Evolutionary conservation across 2,797 vertebrate genomes (phyloP).

Genomic region (Galaxias olidus): DNA sequence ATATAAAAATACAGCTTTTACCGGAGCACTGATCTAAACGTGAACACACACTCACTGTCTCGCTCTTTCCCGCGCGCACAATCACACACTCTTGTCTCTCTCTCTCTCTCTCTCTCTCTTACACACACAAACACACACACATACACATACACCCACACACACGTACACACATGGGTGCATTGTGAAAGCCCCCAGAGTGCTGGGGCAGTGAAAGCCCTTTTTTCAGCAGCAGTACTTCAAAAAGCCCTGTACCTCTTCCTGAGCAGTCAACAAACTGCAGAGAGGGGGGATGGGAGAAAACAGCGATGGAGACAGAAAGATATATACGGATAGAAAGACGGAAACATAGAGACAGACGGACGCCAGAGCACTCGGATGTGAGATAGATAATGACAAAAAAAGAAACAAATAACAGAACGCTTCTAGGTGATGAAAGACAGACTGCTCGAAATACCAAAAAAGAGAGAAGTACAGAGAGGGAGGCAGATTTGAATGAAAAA

Average conservation of each 20-base stretch:
- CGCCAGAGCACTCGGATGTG: background rate
- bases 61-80: background rate
- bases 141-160: slow-evolving; percentile 13
- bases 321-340: background rate
- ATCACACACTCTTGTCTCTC: slow-evolving; percentile 5
- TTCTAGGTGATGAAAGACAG: background rate
- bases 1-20: slow-evolving; percentile 73
- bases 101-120: slow-evolving; percentile 21
- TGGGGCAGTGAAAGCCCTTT: slow-evolving; percentile 31
- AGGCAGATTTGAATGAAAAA: background rate
- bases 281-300: background rate
- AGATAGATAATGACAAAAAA: background rate
- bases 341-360: background rate
- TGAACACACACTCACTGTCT: slow-evolving; percentile 34
- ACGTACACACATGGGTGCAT: slow-evolving; percentile 34
- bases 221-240: slow-evolving; percentile 39
- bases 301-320: background rate
- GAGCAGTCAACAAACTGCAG: slow-evolving; percentile 34
- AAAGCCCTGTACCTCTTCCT: slow-evolving; percentile 39
- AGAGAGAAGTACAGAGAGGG: background rate
- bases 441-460: background rate
- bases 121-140: slow-evolving; percentile 16
- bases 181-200: slow-evolving; percentile 45
- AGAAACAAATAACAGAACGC: background rate
- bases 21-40: slow-evolving; percentile 62